Base-by-base conservation (phyloP, 2,888 invertebrate genomes). In the Polylopha cassiicola region DNA sequence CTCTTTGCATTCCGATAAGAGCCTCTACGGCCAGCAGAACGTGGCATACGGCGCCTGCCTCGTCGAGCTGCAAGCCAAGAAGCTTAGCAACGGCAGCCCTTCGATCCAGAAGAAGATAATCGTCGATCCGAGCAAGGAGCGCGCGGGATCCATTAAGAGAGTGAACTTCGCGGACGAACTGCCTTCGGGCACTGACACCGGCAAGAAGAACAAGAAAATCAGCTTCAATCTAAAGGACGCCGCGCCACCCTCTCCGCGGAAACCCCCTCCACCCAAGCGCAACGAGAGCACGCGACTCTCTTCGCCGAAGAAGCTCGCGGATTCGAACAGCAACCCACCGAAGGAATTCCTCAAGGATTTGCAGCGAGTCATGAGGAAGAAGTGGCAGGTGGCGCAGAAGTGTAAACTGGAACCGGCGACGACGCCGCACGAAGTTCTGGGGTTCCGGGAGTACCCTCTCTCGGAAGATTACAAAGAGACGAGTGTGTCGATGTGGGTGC, bases 341-440 rank as follows among this genome's bases (percentile, higher is more conserved):
- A 90, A 90, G 14, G 94, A 94, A 42, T 96, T 97, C 63, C 84
- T 97, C 26, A 92, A 93, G 65, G 96, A 97, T 70, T 82, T 97
- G 29, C 96, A 97, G 64, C 87, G 95, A 33, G 96, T 97, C 0
- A 96, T 97, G 94, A 89, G 94, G 50, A 95, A 95, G 64, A 97
- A 97, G 62, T 94, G 94, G 94, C 94, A 95, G 61, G 95, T 96
- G 1, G 95, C 96, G 2, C 95, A 97, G 63, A 96, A 96, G 66
- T 95, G 96, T 64, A 94, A 95, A 72, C 78, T 92, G 13, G 95
- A 96, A 68, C 91, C 92, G 7, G 90, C 92, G n/a, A 94, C 95
- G 1, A 94, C 94, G 21, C 95, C 96, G 0, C 95, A 95, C 63
- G 95, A 96, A 68, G 95, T 97, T 2, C 87, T 97, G 4, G 96